These are phyloP conservation scores for Beroe ovata DNA, from an alignment of 37 sponge, comb jelly and placozoan species.

Conservation along the genomic window DNA sequence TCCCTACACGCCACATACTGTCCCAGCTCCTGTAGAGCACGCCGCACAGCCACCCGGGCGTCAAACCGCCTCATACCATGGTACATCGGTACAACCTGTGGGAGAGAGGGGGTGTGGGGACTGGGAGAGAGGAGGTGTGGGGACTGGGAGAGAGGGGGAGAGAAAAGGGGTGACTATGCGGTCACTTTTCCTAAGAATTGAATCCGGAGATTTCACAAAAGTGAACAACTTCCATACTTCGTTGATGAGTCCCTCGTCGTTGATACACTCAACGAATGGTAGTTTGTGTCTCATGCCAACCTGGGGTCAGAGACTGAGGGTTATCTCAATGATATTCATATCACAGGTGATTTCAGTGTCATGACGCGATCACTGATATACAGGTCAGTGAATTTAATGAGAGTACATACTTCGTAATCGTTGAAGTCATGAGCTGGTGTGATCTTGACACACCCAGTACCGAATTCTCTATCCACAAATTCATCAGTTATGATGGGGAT, in stretches of 20 bases:
- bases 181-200: no score
- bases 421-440: slow-evolving; percentile 98
- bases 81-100: slow-evolving; percentile 20
- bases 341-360: no score
- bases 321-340: no score
- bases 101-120: neutral
- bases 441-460: slow-evolving; percentile 95
- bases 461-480: slow-evolving; percentile 91
- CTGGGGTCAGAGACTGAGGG: no score
- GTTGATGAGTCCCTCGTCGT: slow-evolving; percentile 88
- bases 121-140: no score
- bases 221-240: no score
- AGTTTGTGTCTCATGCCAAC: slow-evolving; percentile 87
- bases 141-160: no score
- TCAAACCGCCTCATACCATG: slow-evolving; percentile 88
- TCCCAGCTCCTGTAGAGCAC: slow-evolving; percentile 90
- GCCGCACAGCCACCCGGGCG: slow-evolving; percentile 84
- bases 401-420: slow-evolving; percentile 81
- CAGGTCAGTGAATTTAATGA: no score
- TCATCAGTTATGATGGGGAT: slow-evolving; percentile 88
- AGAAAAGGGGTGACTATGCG: no score
- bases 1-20: slow-evolving; percentile 84
- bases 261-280: slow-evolving; percentile 88
- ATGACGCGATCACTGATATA: no score
- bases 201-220: no score